Conservation (phyloP, 2,113 vertebrate genomes). For the Eurystomus gularis region DNA sequence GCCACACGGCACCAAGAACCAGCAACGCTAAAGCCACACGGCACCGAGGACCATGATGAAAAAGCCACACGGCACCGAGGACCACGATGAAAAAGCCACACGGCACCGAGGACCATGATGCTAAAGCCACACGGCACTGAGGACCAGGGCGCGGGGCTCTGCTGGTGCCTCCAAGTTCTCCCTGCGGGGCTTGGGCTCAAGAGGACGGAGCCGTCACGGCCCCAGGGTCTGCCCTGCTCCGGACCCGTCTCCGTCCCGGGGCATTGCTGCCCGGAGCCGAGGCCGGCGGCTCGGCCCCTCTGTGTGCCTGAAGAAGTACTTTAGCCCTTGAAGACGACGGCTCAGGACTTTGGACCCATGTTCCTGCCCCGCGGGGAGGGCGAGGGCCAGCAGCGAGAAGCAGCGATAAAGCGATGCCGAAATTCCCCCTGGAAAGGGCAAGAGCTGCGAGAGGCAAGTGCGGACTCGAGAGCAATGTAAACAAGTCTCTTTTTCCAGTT, state of each 20-base stretch:
- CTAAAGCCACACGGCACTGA: neutral
- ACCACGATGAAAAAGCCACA: no score
- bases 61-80: no score
- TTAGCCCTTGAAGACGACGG: neutral
- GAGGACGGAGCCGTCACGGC: neutral
- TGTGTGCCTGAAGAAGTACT: neutral
- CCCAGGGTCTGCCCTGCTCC: neutral
- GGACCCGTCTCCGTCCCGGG: neutral
- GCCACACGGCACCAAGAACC: no score
- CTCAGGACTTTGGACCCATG: neutral
- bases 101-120: neutral
- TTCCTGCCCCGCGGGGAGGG: neutral
- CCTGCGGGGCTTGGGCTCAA: neutral
- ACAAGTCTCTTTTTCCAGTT: conserved; percentile 55
- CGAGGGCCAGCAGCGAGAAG: neutral
- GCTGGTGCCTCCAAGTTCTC: neutral
- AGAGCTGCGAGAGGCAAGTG: neutral
- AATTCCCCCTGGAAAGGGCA: neutral
- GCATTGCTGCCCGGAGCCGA: neutral
- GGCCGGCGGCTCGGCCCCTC: neutral
- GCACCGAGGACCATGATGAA: no score
- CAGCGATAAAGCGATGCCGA: neutral
- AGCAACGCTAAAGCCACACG: no score
- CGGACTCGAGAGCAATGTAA: conserved; percentile 34
- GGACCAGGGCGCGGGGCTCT: neutral